Evolutionary conservation across 2,797 vertebrate genomes (phyloP).

Genomic region (Bothrops alternatus): DNA sequence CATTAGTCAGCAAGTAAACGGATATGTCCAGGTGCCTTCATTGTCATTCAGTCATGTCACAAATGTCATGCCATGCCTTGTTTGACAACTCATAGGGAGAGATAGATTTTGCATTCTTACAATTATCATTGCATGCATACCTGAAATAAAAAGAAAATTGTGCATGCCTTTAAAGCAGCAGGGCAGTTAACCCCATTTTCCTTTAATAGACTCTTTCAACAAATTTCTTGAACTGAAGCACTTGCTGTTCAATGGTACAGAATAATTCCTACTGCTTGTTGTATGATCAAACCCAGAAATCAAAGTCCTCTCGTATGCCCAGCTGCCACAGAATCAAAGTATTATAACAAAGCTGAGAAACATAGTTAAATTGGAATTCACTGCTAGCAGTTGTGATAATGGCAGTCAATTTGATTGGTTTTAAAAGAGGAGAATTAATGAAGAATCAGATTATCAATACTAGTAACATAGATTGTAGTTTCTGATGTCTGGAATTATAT

Average conservation of each 20-base stretch:
- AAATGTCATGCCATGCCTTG: not conserved
- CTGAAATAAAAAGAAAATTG: not conserved
- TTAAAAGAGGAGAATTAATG: not conserved
- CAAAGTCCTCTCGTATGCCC: not conserved
- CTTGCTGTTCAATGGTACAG: not conserved
- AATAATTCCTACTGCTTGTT: not conserved
- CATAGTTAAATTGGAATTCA: not conserved
- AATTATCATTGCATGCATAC: not conserved
- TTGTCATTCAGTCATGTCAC: constrained; percentile 5
- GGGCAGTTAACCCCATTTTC: not conserved
- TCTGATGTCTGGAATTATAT: not conserved
- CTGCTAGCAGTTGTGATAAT: not conserved
- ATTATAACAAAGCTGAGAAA: not conserved
- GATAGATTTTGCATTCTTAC: not conserved
- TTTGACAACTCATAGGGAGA: not conserved
- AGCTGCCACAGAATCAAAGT: not conserved
- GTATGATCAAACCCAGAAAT: not conserved
- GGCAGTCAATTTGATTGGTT: not conserved
- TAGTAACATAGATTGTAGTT: not conserved
- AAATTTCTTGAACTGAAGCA: not conserved
- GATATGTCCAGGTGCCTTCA: constrained; percentile 1
- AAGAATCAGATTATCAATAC: not conserved
- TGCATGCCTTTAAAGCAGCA: not conserved
- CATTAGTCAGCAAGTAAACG: constrained; percentile 31
- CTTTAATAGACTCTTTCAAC: not conserved